Conservation (phyloP, 1,140 invertebrate species). For the Teleopsis dalmanni region DNA sequence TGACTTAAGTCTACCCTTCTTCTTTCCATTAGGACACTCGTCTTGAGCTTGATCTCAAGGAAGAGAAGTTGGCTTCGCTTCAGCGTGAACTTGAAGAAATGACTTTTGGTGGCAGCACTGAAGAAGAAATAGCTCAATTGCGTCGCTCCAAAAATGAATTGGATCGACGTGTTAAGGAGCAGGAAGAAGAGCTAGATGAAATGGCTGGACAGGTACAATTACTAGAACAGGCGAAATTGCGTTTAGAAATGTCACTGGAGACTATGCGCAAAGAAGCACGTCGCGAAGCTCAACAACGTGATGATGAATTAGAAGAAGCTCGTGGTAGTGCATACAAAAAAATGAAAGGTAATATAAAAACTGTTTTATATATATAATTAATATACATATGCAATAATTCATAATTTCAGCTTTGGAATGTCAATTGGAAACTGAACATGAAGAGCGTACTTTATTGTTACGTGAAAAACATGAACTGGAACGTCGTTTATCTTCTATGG, state of each 20-base stretch:
- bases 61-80: slow-evolving; percentile 69
- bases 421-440: slow-evolving; percentile 87
- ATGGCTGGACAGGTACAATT: slow-evolving; percentile 81
- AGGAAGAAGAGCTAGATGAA: slow-evolving; percentile 92
- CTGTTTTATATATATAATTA: slow-evolving; percentile 13
- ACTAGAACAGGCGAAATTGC: slow-evolving; percentile 79
- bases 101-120: slow-evolving; percentile 70
- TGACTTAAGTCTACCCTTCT: too few relatives aligned
- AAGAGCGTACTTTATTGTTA: slow-evolving; percentile 77
- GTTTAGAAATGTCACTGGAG: slow-evolving; percentile 87
- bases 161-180: slow-evolving; percentile 79
- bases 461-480: slow-evolving; percentile 88
- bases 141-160: slow-evolving; percentile 79
- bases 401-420: slow-evolving; percentile 66
- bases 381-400: background rate
- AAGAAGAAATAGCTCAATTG: slow-evolving; percentile 75
- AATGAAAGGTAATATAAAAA: slow-evolving; percentile 54
- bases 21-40: slow-evolving; percentile 62
- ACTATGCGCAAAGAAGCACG: slow-evolving; percentile 82
- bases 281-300: slow-evolving; percentile 78
- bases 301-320: slow-evolving; percentile 88
- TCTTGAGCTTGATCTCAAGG: slow-evolving; percentile 78
- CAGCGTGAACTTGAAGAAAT: slow-evolving; percentile 79
- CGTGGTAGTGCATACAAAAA: slow-evolving; percentile 83
- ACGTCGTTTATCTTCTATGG: slow-evolving; percentile 66